Percentiles rank a stretch among this genome's conserved stretches.
Evolutionary conservation across 2,888 invertebrate genomes (phyloP).

Genomic region (Ornithoptera priamus): DNA sequence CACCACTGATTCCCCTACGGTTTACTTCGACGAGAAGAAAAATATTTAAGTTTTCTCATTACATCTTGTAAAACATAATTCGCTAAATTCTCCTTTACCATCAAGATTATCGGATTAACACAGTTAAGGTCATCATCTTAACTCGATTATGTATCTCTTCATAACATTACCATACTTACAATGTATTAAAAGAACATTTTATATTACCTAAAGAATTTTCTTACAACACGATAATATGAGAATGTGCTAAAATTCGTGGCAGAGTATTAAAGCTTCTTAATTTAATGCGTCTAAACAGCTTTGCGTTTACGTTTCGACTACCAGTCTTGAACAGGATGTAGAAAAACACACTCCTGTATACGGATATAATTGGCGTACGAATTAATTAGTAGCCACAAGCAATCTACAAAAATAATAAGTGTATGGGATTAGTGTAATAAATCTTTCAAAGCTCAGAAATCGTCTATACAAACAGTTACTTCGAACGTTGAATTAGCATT

Average conservation of each 20-base stretch:
- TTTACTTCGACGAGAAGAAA: neutral
- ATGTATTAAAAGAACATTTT: slow-evolving; percentile 4
- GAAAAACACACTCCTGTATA: slow-evolving; percentile 27
- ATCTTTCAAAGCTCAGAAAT: slow-evolving; percentile 17
- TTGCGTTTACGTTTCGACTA: slow-evolving; percentile 28
- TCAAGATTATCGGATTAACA: slow-evolving; percentile 3
- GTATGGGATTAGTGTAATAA: slow-evolving; percentile 25
- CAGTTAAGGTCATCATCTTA: neutral
- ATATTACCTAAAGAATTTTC: slow-evolving; percentile 7
- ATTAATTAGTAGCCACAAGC: slow-evolving; percentile 21
- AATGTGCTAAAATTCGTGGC: slow-evolving; percentile 15
- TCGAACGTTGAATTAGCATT: neutral
- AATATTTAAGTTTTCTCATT: neutral
- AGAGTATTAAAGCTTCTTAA: slow-evolving; percentile 16
- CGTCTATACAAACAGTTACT: slow-evolving; percentile 19
- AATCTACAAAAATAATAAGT: slow-evolving; percentile 15
- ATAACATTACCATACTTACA: neutral
- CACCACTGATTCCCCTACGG: neutral
- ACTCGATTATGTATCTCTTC: slow-evolving; percentile 3
- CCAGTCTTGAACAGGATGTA: slow-evolving; percentile 31
- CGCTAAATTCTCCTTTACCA: neutral
- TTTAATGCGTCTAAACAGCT: slow-evolving; percentile 24
- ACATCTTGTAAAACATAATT: neutral
- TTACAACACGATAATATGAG: slow-evolving; percentile 14
- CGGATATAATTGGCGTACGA: slow-evolving; percentile 25